phyloP scores from a whole-genome alignment of 2,113 vertebrate species.

The Neoarius graeffei region DNA sequence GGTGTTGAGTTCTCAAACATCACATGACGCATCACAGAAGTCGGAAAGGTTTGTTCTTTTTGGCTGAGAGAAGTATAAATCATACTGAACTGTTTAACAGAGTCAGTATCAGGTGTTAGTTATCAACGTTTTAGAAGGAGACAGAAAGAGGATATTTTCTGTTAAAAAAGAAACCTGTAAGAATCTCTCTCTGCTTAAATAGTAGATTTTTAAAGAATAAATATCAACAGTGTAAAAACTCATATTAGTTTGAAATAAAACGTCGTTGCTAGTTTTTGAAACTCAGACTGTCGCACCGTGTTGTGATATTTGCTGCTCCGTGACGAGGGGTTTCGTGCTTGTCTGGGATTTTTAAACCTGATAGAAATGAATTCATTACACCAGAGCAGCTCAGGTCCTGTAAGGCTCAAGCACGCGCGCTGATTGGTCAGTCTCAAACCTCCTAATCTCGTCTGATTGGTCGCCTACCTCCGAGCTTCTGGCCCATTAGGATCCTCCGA shows the following conservation, averaged over 20 bases:
- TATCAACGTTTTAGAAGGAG: neutral
- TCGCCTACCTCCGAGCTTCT: constrained; percentile 54
- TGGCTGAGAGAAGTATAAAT: neutral
- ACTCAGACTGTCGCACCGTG: neutral
- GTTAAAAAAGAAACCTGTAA: neutral
- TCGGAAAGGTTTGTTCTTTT: neutral
- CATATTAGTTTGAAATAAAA: neutral
- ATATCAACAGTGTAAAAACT: neutral
- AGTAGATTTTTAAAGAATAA: neutral
- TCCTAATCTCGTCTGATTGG: constrained; percentile 66
- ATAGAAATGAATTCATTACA: constrained; percentile 3
- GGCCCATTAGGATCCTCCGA: constrained; percentile 67
- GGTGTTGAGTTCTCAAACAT: neutral
- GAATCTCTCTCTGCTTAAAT: neutral
- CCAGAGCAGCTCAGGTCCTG: neutral
- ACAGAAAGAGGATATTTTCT: neutral
- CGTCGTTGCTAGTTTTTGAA: neutral
- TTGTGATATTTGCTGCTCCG: constrained; percentile 5
- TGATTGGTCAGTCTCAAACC: constrained; percentile 68
- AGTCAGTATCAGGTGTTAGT: neutral
- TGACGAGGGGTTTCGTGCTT: neutral
- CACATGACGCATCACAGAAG: neutral
- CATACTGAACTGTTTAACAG: neutral
- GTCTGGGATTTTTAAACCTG: constrained; percentile 4
- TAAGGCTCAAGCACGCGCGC: constrained; percentile 51